These are phyloP conservation scores for Oncorhynchus kisutch DNA, from an alignment of 2,113 vertebrate genomes.

Conservation along the genomic window DNA sequence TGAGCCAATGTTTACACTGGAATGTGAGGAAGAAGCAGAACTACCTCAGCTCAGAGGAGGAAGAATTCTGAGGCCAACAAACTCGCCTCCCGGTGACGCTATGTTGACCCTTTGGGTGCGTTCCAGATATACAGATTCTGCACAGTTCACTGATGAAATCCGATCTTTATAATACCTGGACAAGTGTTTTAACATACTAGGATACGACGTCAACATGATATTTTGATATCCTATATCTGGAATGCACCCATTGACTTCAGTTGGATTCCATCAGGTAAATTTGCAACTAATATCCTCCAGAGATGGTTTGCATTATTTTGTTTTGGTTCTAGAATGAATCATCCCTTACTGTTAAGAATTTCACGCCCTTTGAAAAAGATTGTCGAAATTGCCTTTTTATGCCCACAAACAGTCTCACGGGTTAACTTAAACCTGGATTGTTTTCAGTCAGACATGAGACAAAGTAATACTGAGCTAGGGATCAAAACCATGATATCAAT, in stretches of 20 bases:
- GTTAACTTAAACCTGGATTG: not conserved
- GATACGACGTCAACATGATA: too few species aligned
- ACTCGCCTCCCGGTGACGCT: not conserved
- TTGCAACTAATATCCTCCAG: not conserved
- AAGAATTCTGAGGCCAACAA: slow-evolving; percentile 60
- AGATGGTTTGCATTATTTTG: not conserved
- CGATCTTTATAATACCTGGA: too few species aligned
- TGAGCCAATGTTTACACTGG: slow-evolving; percentile 81
- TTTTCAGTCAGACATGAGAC: not conserved
- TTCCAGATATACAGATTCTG: not conserved
- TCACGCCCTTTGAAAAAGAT: not conserved
- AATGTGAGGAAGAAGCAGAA: slow-evolving; percentile 83
- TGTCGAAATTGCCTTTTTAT: not conserved
- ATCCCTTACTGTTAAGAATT: not conserved
- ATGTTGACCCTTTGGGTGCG: not conserved
- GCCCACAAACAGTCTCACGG: not conserved
- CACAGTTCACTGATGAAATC: too few species aligned
- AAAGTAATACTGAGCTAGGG: not conserved
- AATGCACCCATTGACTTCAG: not conserved
- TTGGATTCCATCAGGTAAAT: not conserved
- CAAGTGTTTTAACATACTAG: not conserved
- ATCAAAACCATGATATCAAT: not conserved
- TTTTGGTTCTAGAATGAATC: not conserved
- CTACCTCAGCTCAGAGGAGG: slow-evolving; percentile 70
- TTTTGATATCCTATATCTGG: too few species aligned